Evolutionary conservation across 2,888 invertebrate genomes (phyloP).

Genomic region (Agonopterix heracliana): DNA sequence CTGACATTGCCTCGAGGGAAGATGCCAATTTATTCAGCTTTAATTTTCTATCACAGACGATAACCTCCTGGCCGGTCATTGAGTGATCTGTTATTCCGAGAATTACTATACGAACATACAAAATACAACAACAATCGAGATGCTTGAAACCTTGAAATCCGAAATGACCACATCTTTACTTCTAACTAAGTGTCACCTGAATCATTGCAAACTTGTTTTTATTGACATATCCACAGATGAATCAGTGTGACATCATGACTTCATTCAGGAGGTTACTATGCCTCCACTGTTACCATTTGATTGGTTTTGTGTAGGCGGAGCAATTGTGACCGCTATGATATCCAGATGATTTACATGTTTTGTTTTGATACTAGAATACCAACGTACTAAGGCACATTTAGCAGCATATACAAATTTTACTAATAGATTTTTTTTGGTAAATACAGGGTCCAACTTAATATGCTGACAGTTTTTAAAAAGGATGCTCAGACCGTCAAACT

Average conservation of each 20-base stretch:
- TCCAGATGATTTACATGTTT: no score
- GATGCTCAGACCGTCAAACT: no score
- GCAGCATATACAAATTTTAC: no score
- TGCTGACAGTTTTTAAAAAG: no score
- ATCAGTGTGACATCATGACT: constrained; percentile 29
- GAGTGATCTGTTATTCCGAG: constrained; percentile 58
- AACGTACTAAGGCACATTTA: no score
- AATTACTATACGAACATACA: constrained; percentile 40
- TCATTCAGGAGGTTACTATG: neutral
- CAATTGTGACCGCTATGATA: neutral
- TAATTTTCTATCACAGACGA: constrained; percentile 52
- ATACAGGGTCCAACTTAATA: no score
- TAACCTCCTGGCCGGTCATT: constrained; percentile 56
- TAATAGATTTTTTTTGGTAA: no score
- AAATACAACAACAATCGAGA: constrained; percentile 28
- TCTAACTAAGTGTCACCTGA: constrained; percentile 32
- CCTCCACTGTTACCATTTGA: neutral
- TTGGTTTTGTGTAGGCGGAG: neutral
- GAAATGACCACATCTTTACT: constrained; percentile 37
- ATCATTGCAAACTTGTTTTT: constrained; percentile 17
- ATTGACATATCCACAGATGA: constrained; percentile 22
- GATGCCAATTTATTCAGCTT: constrained; percentile 60
- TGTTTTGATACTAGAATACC: no score
- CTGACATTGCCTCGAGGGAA: constrained; percentile 45
- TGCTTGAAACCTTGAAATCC: constrained; percentile 25